Evolutionary conservation across 2,113 vertebrate genomes (phyloP), one percentile per base, ranked within the genome.

Genomic region (Rhadina sibilatrix): DNA sequence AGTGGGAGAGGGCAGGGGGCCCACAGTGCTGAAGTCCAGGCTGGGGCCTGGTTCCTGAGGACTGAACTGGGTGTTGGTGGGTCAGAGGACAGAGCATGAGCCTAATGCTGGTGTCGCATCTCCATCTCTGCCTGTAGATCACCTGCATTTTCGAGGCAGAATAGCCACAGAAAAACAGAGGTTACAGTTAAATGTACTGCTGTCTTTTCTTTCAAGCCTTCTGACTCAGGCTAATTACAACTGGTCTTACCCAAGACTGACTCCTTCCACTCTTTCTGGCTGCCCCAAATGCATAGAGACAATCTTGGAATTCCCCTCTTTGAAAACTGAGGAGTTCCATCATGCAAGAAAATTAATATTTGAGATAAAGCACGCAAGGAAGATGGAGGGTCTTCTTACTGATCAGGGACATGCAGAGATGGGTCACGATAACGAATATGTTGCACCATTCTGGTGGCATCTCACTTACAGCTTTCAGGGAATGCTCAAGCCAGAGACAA

Each of bases 51-150:
- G 11, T 24, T 21, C 16, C 22, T 1, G 0, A 40, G 25, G n/a
- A 25, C 37, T 14, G 9, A 76, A 13, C 3, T 19, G 23, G 16
- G 18, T 38, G 8, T 21, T 4, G 2, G 25, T 7, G 6, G 28
- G 25, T 14, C 7, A 49, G 56, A 53, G 24, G 28, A 75, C 30
- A 92, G 19, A 31, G 46, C 20, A 3, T 8, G 15, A 30, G 46
- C 7, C 10, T 7, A 35, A 30, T 0, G 0, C 35, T 25, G 21
- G 12, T 5, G 1, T 38, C 1, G 0, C 30, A 42, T 15, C 37
- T 69, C 33, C 37, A 38, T 5, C 16, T 68, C 44, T 63, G 35
- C n/a, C 49, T 57, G 20, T 12, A 49, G 40, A 11, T 28, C 30
- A 28, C 0, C 0, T 47, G 44, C 9, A 8, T 17, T 65, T 49